Percentiles rank a stretch among this genome's conserved stretches.
Conservation (phyloP, 92 coral and sea anemone species). For the Phenganax marumi region DNA sequence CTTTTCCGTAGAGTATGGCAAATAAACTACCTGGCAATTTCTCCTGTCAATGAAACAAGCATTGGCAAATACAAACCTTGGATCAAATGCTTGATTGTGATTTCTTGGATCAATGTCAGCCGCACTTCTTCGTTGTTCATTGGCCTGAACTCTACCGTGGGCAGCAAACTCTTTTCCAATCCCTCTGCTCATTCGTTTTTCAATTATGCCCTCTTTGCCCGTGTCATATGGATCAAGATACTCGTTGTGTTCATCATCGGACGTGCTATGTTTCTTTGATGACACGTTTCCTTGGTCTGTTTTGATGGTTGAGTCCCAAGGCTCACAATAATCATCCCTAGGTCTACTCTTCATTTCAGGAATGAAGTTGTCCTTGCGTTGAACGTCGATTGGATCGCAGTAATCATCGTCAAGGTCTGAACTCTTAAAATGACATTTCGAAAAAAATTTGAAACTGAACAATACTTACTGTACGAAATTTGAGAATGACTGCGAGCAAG, state of each 20-base stretch:
- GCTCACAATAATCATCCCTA: conserved; percentile 65
- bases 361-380: conserved; percentile 29
- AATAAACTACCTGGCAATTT: too few relatives aligned
- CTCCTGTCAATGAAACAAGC: neutral
- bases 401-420: conserved; percentile 66
- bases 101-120: conserved; percentile 13
- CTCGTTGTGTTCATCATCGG: conserved; percentile 71
- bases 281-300: conserved; percentile 34
- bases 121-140: conserved; percentile 23
- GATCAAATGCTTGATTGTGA: conserved; percentile 19
- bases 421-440: neutral
- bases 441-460: neutral
- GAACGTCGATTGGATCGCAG: conserved; percentile 81
- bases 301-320: conserved; percentile 60
- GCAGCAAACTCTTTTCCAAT: neutral
- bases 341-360: conserved; percentile 12
- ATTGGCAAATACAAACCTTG: conserved; percentile 12
- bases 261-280: conserved; percentile 18
- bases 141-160: neutral
- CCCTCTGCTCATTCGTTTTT: conserved; percentile 35
- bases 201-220: conserved; percentile 55
- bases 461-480: neutral
- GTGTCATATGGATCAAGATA: conserved; percentile 90
- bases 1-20: too few relatives aligned
- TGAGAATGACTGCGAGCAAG: neutral